Base-by-base conservation (phyloP, 2,888 invertebrate genomes). In the Macaria liturata region DNA sequence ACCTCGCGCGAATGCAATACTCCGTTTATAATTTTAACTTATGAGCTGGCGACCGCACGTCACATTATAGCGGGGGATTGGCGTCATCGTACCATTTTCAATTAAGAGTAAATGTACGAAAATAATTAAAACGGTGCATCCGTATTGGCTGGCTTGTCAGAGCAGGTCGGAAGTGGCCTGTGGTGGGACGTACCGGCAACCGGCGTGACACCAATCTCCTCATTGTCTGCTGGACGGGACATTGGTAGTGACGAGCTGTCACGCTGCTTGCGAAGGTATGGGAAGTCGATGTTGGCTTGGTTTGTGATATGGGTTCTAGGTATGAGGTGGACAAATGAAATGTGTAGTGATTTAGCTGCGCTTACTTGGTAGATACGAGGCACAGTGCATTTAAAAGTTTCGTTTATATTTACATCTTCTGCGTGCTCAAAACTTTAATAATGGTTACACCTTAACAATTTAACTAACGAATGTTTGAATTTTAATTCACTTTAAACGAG, bases 121-220 rank as follows among this genome's bases (percentile, higher is more conserved):
- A 60, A 56, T 57, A 61, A 57, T 61, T 56, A 54, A 57, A 61
- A 50, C 40, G 47, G n/a, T 45, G 57, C 47, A 47, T 45, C 54
- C 45, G 54, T 44, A 46, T 55, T 34, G 43, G 30, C 43, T 45
- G 49, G 9, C 45, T 39, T 56, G 62, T 46, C 64, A 60, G 47
- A 49, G 31, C 57, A 32, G 62, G 61, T 8, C 88, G 88, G 88
- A 88, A 79, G 83, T 76, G 72, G 76, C 74, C 65, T 69, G 61
- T 80, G 79, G 75, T 81, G 83, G 85, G 86, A 88, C 83, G 77
- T 78, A 77, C 86, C 85, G 84, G 78, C 80, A 46, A 64, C 74
- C 71, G 73, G 70, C 80, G 79, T 84, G 86, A 81, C 83, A 81
- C 79, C 80, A 77, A 81, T 82, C 81, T 78, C 75, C 78, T 74